Base-by-base conservation (phyloP, 2,797 vertebrate species). In the Emys orbicularis region DNA sequence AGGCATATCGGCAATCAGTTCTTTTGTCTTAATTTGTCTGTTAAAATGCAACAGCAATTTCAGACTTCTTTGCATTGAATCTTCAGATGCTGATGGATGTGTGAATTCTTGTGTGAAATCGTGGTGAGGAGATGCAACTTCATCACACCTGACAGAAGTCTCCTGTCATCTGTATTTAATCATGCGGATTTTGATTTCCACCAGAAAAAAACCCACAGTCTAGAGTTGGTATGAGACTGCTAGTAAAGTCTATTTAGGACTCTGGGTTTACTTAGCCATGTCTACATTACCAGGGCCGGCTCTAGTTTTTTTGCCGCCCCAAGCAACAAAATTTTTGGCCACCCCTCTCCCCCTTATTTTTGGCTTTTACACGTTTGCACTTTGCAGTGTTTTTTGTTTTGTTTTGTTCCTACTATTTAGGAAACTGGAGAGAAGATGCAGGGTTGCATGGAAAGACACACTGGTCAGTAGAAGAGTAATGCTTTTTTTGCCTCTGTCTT, bases 401-500 rank as follows among this genome's bases (percentile, higher is more conserved):
- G 49, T 50, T 50, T 50, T 50, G 50, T 50, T 50, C 50, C 5
- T 1, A 9, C 8, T 41, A 31, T 2, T 12, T 53, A 53, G 54
- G 0, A 52, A 41, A n/a, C 34, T 1, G 0, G 0, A 4, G 25
- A 34, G 0, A 72, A 44, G 44, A 2, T 3, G 25, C 31, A 3
- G 44, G 79, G 92, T 81, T 2, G 41, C 0, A 3, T 1, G 54
- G 52, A 12, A 44, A 15, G 56, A 6, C 29, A 13, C 16, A 47
- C 41, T 12, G 2, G 41, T 3, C 23, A 25, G 34, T 37, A 47
- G 54, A 56, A 47, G 74, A 49, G 74, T 49, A 77, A 27, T 44
- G 44, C 44, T 44, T 44, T 44, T 44, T 44, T 44, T 44, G 44
- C 44, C 44, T 44, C 44, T 44, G 7, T 44, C 44, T 44, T 44